Conservation (phyloP, 2,888 invertebrate species). For the Mesorhabditis spiculigera region DNA sequence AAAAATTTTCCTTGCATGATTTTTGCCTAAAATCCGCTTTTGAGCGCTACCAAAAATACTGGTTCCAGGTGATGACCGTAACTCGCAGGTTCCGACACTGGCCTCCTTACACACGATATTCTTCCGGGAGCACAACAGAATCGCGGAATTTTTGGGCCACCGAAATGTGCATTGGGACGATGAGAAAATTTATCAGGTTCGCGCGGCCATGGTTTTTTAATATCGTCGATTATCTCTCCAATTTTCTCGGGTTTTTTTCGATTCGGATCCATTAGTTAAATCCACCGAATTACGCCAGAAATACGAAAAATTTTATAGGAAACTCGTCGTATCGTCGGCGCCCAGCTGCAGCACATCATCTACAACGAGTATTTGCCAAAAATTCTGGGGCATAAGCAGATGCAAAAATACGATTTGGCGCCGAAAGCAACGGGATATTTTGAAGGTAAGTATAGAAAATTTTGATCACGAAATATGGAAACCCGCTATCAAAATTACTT, state of each 20-base stretch:
- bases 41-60: no score
- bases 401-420: constrained; percentile 80
- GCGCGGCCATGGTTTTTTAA: no score
- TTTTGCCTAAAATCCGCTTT: no score
- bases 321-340: constrained; percentile 60
- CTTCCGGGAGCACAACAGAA: constrained; percentile 55
- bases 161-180: constrained; percentile 59
- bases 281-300: no score
- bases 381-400: constrained; percentile 78
- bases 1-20: no score
- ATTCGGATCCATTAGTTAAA: no score
- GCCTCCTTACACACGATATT: constrained; percentile 54
- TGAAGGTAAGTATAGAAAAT: constrained; percentile 15
- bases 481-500: neutral
- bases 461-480: neutral
- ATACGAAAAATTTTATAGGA: constrained; percentile 47
- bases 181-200: constrained; percentile 58
- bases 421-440: constrained; percentile 66
- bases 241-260: no score
- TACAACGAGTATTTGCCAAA: constrained; percentile 71
- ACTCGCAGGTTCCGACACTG: constrained; percentile 53
- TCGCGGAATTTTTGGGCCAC: constrained; percentile 37
- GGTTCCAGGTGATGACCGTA: constrained; percentile 52
- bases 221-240: no score
- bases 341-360: constrained; percentile 65